A percentile compares a stretch with the other conserved stretches of the same genome.
Conservation (phyloP, 2,888 invertebrate genomes). For the Acronicta aceris region DNA sequence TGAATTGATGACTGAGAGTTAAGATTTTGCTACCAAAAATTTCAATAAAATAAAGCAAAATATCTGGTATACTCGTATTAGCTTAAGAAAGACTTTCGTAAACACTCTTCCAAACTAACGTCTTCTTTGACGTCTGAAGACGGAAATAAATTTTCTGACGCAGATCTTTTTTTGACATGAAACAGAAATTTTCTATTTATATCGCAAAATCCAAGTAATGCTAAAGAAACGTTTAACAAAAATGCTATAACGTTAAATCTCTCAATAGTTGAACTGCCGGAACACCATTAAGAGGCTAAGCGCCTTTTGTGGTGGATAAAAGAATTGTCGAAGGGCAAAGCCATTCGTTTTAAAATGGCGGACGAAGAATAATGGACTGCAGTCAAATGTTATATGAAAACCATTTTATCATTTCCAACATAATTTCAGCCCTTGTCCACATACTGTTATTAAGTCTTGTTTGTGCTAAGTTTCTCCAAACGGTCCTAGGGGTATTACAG, state of each 20-base stretch:
- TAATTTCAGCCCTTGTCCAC: no score
- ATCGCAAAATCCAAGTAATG: constrained; percentile 5
- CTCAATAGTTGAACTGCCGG: constrained; percentile 16
- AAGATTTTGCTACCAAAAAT: not conserved
- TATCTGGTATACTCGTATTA: no score
- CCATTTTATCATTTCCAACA: not conserved
- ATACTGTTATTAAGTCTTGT: no score
- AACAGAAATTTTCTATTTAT: constrained; percentile 1
- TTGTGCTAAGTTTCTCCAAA: no score
- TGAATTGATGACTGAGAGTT: no score
- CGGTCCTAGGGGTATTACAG: no score
- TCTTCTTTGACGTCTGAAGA: not conserved
- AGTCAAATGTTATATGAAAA: constrained; percentile 6
- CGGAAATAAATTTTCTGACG: constrained; percentile 1
- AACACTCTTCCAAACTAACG: no score
- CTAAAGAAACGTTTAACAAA: constrained; percentile 19
- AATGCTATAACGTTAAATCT: constrained; percentile 33
- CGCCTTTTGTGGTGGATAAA: constrained; percentile 29
- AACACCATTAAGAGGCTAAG: constrained; percentile 28
- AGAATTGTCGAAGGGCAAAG: constrained; percentile 16
- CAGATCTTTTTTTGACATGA: constrained; percentile 2
- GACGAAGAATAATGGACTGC: constrained; percentile 1
- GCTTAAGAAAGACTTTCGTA: not conserved
- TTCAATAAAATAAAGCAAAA: not conserved
- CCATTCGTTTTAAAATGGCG: constrained; percentile 20